Evolutionary conservation across 1,140 invertebrate species (phyloP).

Genomic region (Sycophila sp.): DNA sequence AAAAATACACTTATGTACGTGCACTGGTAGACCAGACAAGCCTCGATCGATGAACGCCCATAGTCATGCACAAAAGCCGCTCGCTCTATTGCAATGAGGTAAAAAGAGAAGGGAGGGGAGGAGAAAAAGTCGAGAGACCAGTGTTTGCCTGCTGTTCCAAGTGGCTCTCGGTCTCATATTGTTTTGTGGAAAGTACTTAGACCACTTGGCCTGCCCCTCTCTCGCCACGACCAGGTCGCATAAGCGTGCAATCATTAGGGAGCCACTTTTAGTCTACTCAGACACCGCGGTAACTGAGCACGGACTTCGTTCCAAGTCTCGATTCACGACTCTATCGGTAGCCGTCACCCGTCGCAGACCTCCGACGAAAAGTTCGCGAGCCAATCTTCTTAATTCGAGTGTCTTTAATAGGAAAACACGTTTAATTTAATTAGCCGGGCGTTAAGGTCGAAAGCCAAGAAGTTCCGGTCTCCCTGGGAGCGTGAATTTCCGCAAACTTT

Average conservation of each 20-base stretch:
- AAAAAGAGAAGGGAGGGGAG: slow-evolving; percentile 36
- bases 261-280: too few relatives aligned
- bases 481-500: not conserved
- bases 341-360: too few relatives aligned
- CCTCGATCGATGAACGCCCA: not conserved
- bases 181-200: slow-evolving; percentile 43
- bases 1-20: not conserved
- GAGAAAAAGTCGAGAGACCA: slow-evolving; percentile 41
- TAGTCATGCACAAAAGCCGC: slow-evolving; percentile 12
- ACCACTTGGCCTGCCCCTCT: slow-evolving; percentile 25
- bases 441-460: too few relatives aligned
- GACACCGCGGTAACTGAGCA: too few relatives aligned
- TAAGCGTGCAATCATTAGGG: not conserved
- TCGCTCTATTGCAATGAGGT: slow-evolving; percentile 58
- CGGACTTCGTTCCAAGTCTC: too few relatives aligned
- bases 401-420: too few relatives aligned
- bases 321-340: too few relatives aligned
- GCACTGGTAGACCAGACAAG: not conserved
- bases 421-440: too few relatives aligned
- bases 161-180: slow-evolving; percentile 56
- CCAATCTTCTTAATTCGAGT: too few relatives aligned
- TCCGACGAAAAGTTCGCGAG: too few relatives aligned
- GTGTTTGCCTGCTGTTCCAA: slow-evolving; percentile 54
- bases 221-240: not conserved
- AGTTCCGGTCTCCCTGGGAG: too few relatives aligned